Conservation (phyloP, 1,140 invertebrate genomes). For the Drosophila pseudoobscura region DNA sequence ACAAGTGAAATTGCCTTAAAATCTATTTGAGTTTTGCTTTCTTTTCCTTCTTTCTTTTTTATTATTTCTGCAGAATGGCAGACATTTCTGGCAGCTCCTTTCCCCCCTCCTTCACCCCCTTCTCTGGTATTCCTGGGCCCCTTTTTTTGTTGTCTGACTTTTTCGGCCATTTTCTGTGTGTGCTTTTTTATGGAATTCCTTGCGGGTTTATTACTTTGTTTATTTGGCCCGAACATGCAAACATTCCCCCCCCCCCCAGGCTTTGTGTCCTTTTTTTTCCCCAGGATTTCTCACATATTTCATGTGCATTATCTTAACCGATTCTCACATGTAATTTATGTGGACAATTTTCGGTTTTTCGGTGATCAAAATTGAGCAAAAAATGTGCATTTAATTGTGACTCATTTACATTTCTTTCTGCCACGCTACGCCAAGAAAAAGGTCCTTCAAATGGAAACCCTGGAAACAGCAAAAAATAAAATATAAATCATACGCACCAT, state of each 20-base stretch:
- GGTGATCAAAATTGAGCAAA: constrained; percentile 41
- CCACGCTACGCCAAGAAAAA: not conserved
- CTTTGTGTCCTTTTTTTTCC: constrained; percentile 10
- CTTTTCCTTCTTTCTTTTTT: constrained; percentile 30
- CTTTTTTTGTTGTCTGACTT: constrained; percentile 44
- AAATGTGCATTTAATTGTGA: constrained; percentile 59
- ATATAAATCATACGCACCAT: constrained; percentile 81
- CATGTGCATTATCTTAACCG: constrained; percentile 71
- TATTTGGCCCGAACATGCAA: constrained; percentile 75
- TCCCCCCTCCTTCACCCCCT: constrained; percentile 4
- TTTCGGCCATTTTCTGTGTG: constrained; percentile 46
- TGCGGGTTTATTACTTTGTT: constrained; percentile 76
- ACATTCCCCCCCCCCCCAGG: constrained; percentile 29
- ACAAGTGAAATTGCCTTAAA: constrained; percentile 81
- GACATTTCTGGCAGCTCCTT: constrained; percentile 46
- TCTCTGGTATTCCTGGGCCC: constrained; percentile 41
- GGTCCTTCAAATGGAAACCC: constrained; percentile 23
- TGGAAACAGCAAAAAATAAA: constrained; percentile 53
- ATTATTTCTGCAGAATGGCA: constrained; percentile 56
- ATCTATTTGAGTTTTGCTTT: constrained; percentile 72
- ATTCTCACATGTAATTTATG: constrained; percentile 68
- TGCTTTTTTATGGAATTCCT: constrained; percentile 63
- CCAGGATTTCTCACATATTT: constrained; percentile 70
- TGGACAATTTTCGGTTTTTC: constrained; percentile 35
- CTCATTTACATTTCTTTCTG: constrained; percentile 51